phyloP scores from a whole-genome alignment of 1,140 invertebrate species.

The Acyrthosiphon pisum region DNA sequence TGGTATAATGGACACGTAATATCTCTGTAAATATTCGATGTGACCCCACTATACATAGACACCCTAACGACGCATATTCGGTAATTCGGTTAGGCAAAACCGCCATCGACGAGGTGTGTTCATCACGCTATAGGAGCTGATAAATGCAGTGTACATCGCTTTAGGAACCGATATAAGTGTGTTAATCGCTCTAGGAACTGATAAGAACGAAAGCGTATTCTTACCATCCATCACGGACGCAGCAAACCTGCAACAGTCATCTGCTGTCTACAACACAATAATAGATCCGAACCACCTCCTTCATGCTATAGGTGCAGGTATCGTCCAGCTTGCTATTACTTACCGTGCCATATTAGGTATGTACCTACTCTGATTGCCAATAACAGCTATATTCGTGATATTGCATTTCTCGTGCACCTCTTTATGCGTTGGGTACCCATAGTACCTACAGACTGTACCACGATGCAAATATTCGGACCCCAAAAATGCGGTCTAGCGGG shows the following conservation, averaged over 20 bases:
- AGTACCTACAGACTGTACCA: not conserved
- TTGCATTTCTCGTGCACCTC: too few relatives aligned
- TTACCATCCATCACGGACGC: too few relatives aligned
- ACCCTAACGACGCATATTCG: not conserved
- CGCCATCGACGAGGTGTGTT: not conserved
- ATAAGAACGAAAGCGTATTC: not conserved
- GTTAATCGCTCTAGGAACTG: too few relatives aligned
- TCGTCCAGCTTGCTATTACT: not conserved
- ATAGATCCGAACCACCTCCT: not conserved
- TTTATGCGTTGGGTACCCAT: not conserved
- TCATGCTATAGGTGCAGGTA: not conserved
- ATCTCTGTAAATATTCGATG: not conserved
- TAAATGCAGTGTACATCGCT: too few relatives aligned
- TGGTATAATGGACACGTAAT: too few relatives aligned
- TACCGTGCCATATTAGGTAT: not conserved
- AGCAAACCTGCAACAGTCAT: too few relatives aligned
- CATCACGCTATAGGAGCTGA: too few relatives aligned
- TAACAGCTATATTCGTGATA: accelerated
- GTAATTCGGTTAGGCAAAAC: too few relatives aligned
- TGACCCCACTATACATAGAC: too few relatives aligned
- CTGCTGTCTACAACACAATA: not conserved
- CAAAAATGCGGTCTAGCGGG: not conserved
- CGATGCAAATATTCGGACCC: too few relatives aligned
- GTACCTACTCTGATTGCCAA: not conserved
- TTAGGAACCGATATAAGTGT: too few relatives aligned